Conservation (phyloP, 2,797 vertebrate species). For the Philypnodon macrostomus region DNA sequence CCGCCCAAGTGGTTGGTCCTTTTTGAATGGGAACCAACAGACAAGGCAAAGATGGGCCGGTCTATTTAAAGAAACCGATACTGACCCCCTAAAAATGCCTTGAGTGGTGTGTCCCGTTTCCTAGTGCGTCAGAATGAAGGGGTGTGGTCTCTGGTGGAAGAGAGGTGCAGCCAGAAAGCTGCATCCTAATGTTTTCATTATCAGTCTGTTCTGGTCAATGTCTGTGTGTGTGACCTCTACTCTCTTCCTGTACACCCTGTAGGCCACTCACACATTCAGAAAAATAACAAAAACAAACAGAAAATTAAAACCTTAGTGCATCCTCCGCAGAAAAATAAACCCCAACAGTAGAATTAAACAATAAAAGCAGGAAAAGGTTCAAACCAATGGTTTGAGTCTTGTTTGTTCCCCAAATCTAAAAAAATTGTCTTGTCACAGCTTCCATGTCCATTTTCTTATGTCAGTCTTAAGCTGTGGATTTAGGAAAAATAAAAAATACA, state of each 20-base stretch:
- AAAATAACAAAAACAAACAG: constrained; percentile 81
- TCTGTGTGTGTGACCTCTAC: constrained; percentile 55
- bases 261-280: constrained; percentile 69
- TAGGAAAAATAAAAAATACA: constrained; percentile 82
- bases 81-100: constrained; percentile 38
- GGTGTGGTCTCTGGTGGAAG: constrained; percentile 61
- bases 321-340: constrained; percentile 84
- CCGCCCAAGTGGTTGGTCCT: constrained; percentile 66
- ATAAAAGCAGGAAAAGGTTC: constrained; percentile 89
- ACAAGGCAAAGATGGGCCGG: constrained; percentile 46
- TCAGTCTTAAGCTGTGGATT: constrained; percentile 81
- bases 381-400: constrained; percentile 76
- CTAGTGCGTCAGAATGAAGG: constrained; percentile 65
- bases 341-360: constrained; percentile 78
- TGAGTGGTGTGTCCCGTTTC: constrained; percentile 65
- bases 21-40: constrained; percentile 49
- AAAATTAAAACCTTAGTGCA: constrained; percentile 99
- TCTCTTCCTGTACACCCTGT: constrained; percentile 66
- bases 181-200: constrained; percentile 38
- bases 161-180: constrained; percentile 55
- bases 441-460: constrained; percentile 66
- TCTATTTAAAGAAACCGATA: constrained; percentile 29
- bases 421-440: constrained; percentile 88
- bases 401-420: constrained; percentile 92
- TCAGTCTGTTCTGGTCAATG: constrained; percentile 41